Evolutionary conservation across 2,888 invertebrate genomes (phyloP).

Genomic region (Amorpha juglandis): DNA sequence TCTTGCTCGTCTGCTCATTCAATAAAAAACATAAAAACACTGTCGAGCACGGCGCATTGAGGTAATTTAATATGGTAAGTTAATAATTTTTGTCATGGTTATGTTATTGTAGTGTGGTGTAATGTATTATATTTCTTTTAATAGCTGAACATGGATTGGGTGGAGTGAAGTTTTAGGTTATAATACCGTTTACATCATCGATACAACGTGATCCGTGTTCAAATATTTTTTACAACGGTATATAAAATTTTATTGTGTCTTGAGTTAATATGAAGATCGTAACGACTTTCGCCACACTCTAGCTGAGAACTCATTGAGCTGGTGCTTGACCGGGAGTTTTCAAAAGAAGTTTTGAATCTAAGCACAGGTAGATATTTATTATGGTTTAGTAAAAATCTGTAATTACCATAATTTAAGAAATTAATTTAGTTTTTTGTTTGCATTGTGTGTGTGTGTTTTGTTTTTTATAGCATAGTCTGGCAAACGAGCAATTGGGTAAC

Average conservation of each 20-base stretch:
- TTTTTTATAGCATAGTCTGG: too few species aligned
- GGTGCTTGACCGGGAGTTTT: neutral
- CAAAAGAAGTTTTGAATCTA: too few species aligned
- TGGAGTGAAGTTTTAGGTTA: constrained; percentile 28
- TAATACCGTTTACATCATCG: neutral
- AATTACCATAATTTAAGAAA: too few species aligned
- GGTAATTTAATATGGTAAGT: neutral
- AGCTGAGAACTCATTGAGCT: neutral
- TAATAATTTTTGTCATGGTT: neutral
- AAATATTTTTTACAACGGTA: neutral
- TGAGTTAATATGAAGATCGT: neutral
- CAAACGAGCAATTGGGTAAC: too few species aligned
- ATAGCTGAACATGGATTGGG: constrained; percentile 39
- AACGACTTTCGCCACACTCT: neutral
- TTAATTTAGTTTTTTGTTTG: too few species aligned
- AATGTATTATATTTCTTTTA: constrained; percentile 33
- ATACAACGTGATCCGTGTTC: neutral
- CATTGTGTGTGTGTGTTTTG: too few species aligned
- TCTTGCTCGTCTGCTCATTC: too few species aligned
- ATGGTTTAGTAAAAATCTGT: too few species aligned
- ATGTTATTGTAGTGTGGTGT: neutral
- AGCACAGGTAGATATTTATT: too few species aligned
- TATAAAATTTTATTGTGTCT: neutral
- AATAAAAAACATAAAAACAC: too few species aligned
- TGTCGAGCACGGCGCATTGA: too few species aligned